Evolutionary conservation across 2,888 invertebrate genomes (phyloP), one percentile per base, ranked within the genome.

Genomic region (Noctua janthina): DNA sequence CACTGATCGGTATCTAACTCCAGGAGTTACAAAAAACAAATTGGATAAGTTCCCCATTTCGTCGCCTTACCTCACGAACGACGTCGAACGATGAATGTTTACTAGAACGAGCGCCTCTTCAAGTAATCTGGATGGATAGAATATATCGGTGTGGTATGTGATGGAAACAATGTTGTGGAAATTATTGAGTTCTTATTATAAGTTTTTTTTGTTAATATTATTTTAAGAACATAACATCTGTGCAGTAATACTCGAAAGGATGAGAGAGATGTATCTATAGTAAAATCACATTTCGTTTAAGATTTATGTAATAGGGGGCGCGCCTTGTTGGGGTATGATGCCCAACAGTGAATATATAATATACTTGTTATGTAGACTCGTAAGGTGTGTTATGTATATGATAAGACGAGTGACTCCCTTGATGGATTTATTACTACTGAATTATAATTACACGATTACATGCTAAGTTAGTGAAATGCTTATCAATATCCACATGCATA

Each of bases 31-130:
- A 81, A 88, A 88, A 87, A 78, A 81, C 81, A 87, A 87, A 85
- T 88, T 85, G 82, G 78, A 84, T 80, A 88, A 84, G 81, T 87
- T 88, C 71, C 13, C 51, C 66, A 68, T 85, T 79, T 75, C 59
- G 72, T 70, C 85, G 62, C 72, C 62, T 59, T 17, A 11, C 43
- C 29, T 68, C 74, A 15, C 51, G 67, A 80, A 81, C 51, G 43
- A 49, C 15, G 8, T n/a, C 17, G 68, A 80, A 81, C 56, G 80
- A 35, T 67, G n/a, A 81, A 49, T 72, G 71, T 71, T 74, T 68
- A 72, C 67, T 46, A 6, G 56, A 64, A 70, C n/a, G 68, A 72
- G 15, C 39, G 69, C 39, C 51, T 70, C 69, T 78, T 73, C 3
- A 66, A 23, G 35, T 79, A 56, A 79, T 66, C 43, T 74, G 56